phyloP scores from a whole-genome alignment of 2,888 invertebrate species.

The Dione juno region DNA sequence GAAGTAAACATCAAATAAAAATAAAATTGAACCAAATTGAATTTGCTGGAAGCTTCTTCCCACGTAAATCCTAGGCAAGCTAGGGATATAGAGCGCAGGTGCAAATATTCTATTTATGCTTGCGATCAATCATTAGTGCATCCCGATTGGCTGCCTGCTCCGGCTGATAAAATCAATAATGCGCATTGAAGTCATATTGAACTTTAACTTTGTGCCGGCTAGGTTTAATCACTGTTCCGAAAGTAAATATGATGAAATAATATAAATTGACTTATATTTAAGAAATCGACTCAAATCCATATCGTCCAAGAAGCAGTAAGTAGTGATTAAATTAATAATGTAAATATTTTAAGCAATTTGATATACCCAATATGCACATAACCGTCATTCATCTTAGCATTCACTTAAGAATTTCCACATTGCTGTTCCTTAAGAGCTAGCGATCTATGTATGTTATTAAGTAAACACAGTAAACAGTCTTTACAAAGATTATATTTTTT shows the following conservation, averaged over 20 bases:
- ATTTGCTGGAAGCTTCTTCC: background rate
- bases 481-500: no score
- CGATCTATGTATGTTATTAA: no score
- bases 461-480: no score
- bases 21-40: no score
- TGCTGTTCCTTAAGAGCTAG: no score
- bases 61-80: background rate
- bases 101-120: constrained; percentile 18
- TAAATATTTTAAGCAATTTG: background rate
- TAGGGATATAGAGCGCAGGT: background rate
- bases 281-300: background rate
- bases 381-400: no score
- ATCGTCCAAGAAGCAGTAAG: background rate
- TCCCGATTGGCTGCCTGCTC: background rate
- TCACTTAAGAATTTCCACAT: no score
- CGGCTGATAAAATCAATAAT: background rate
- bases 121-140: background rate
- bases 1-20: background rate
- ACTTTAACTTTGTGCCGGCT: background rate
- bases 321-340: background rate
- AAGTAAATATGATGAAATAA: background rate
- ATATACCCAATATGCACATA: background rate
- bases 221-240: background rate
- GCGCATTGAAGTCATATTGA: background rate
- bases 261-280: background rate